Evolutionary conservation across 1,140 invertebrate genomes (phyloP).

Genomic region (Melitaea cinxia): DNA sequence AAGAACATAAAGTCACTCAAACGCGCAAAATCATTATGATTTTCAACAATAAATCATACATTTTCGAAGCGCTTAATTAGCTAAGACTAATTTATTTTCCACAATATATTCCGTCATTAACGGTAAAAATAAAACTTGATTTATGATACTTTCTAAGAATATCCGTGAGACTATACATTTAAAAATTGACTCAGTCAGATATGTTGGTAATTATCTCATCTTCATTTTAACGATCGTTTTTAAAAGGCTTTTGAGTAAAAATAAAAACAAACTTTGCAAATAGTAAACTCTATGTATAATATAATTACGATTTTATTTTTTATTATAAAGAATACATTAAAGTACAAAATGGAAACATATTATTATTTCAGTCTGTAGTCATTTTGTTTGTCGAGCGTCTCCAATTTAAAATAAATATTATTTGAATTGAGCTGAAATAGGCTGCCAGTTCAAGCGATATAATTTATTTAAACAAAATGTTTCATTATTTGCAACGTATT

Average conservation of each 20-base stretch:
- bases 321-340: too few relatives aligned
- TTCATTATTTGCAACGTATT: too few relatives aligned
- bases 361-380: too few relatives aligned
- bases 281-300: background rate
- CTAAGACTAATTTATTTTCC: slow-evolving; percentile 43
- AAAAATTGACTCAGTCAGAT: slow-evolving; percentile 1
- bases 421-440: too few relatives aligned
- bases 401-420: too few relatives aligned
- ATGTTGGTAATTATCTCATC: slow-evolving; percentile 12
- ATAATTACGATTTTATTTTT: too few relatives aligned
- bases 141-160: slow-evolving; percentile 57
- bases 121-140: slow-evolving; percentile 57
- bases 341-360: too few relatives aligned
- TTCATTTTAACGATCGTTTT: slow-evolving; percentile 3
- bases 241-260: background rate
- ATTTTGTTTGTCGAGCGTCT: too few relatives aligned
- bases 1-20: slow-evolving; percentile 29
- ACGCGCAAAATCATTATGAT: slow-evolving; percentile 24
- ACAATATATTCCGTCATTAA: slow-evolving; percentile 51
- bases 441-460: too few relatives aligned
- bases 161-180: slow-evolving; percentile 30
- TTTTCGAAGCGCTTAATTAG: slow-evolving; percentile 46
- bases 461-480: too few relatives aligned
- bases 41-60: slow-evolving; percentile 50
- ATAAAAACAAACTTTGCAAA: background rate